A percentile compares a stretch with the other conserved stretches of the same genome.
Conservation (phyloP, 2,113 vertebrate genomes). For the Hepsetus odoe region DNA sequence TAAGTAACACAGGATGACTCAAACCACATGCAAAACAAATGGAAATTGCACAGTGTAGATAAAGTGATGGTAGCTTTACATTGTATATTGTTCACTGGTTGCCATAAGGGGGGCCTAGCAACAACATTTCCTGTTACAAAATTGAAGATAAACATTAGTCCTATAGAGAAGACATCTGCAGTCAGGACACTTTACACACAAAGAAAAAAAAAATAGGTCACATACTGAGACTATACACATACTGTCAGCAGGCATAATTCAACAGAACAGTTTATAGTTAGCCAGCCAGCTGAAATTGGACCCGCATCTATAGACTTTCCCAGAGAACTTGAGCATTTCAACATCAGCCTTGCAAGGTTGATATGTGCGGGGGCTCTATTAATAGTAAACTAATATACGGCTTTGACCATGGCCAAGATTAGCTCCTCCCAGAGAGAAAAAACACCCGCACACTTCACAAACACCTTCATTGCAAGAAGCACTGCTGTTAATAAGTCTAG, state of each 20-base stretch:
- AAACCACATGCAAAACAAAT: not conserved
- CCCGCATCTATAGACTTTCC: constrained; percentile 10
- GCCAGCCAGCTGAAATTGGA: constrained; percentile 30
- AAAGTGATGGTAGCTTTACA: not conserved
- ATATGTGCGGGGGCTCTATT: constrained; percentile 65
- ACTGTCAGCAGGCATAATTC: not conserved
- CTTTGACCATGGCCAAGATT: constrained; percentile 70
- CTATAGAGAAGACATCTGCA: too few relatives aligned
- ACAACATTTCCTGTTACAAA: too few relatives aligned
- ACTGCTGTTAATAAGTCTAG: constrained; percentile 5
- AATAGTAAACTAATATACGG: constrained; percentile 71
- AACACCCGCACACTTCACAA: constrained; percentile 54
- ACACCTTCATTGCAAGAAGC: constrained; percentile 32
- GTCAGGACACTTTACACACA: too few relatives aligned
- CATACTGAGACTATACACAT: not conserved
- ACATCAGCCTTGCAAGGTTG: constrained; percentile 13
- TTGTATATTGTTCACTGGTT: not conserved
- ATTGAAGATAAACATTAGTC: not conserved
- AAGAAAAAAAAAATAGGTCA: constrained; percentile 7
- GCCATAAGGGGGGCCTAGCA: not conserved
- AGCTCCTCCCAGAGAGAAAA: constrained; percentile 66
- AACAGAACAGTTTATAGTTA: constrained; percentile 4
- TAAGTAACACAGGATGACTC: not conserved
- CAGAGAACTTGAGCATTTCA: constrained; percentile 36
- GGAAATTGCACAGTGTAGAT: not conserved